Percentiles rank a stretch among this genome's conserved stretches.
Evolutionary conservation across 2,113 vertebrate species (phyloP).

Genomic region (Calonectris borealis): DNA sequence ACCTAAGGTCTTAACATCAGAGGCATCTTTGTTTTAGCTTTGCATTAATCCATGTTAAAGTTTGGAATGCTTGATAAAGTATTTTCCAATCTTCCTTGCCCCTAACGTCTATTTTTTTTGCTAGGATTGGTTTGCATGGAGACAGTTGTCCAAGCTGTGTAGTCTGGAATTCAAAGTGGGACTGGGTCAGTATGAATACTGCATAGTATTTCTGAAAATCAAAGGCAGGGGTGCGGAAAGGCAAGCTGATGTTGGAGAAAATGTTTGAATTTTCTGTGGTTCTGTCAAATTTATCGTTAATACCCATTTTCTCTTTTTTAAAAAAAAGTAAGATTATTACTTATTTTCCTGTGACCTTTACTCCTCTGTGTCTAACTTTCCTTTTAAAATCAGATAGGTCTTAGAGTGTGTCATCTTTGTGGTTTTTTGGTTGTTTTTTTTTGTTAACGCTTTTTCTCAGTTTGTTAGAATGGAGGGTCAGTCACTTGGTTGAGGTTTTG

Average conservation of each 20-base stretch:
- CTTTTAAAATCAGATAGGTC: background rate
- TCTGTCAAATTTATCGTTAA: background rate
- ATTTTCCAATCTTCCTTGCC: background rate
- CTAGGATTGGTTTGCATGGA: background rate
- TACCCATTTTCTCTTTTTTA: background rate
- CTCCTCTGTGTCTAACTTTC: background rate
- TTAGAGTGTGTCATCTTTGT: background rate
- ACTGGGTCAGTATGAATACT: background rate
- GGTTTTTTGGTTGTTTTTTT: background rate
- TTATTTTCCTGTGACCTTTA: background rate
- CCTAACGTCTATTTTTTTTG: background rate
- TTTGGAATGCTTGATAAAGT: background rate
- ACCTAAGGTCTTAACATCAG: background rate
- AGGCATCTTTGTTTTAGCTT: background rate
- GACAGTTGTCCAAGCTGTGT: background rate
- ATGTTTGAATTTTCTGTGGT: background rate
- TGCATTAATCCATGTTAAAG: background rate
- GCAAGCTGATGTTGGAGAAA: background rate
- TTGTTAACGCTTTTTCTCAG: background rate
- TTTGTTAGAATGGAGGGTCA: background rate
- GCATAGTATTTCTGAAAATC: background rate
- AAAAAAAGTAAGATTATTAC: background rate
- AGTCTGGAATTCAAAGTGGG: background rate
- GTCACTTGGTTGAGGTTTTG: background rate
- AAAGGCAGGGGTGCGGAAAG: accelerated